Conservation (phyloP, 1,140 invertebrate species). For the Cryptotermes secundus region DNA sequence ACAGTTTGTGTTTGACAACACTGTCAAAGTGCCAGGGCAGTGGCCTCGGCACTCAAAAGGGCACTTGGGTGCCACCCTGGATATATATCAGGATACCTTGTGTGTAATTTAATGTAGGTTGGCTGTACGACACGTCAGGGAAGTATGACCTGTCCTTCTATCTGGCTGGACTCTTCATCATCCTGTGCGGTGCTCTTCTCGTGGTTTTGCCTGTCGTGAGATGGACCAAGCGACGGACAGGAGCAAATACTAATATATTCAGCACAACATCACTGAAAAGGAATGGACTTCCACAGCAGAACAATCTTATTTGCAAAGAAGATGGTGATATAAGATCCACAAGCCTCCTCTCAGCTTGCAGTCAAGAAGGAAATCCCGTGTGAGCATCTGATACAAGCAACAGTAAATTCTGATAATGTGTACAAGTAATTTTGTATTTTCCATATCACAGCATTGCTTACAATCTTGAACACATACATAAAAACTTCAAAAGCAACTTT, state of each 20-base stretch:
- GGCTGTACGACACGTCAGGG: conserved; percentile 74
- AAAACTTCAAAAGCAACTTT: too few species aligned
- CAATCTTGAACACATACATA: too few species aligned
- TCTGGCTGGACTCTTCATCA: conserved; percentile 80
- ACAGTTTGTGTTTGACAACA: too few species aligned
- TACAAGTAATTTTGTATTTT: too few species aligned
- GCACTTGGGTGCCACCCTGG: too few species aligned
- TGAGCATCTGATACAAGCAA: not conserved
- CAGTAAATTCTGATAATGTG: too few species aligned
- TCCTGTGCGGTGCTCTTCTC: conserved; percentile 77
- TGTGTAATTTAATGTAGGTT: conserved; percentile 60
- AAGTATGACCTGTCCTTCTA: conserved; percentile 85
- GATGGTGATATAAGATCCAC: not conserved
- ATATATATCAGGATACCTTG: conserved; percentile 30
- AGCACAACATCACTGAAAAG: not conserved
- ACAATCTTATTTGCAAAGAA: not conserved
- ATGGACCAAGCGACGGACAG: conserved; percentile 18
- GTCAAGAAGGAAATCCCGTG: not conserved
- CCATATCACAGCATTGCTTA: too few species aligned
- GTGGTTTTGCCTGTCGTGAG: conserved; percentile 57
- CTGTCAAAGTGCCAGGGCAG: too few species aligned
- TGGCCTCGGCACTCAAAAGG: too few species aligned
- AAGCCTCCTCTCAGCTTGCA: not conserved
- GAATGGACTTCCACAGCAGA: not conserved
- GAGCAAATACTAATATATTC: not conserved